These are phyloP conservation scores for Melolontha melolontha DNA, from an alignment of 2,888 invertebrate species.

Conservation along the genomic window DNA sequence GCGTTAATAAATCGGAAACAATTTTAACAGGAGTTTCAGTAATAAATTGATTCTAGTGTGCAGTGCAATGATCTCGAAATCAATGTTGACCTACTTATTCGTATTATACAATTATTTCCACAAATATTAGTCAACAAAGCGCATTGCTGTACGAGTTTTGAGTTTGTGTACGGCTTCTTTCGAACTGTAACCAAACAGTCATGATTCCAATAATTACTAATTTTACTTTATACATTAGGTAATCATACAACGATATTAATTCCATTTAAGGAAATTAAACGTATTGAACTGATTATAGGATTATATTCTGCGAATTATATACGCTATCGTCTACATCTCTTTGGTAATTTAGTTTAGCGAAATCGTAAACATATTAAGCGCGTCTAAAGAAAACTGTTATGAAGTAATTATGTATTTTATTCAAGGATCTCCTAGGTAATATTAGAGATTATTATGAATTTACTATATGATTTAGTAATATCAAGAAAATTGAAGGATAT, in stretches of 20 bases:
- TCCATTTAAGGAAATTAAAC: conserved; percentile 3
- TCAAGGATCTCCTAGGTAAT: no score
- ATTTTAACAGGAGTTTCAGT: background rate
- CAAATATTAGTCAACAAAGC: conserved; percentile 26
- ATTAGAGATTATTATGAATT: no score
- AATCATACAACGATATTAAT: conserved; percentile 2
- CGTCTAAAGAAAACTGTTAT: no score
- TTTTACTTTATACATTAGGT: background rate
- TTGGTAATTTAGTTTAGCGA: no score
- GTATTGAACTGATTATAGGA: background rate
- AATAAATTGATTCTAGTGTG: conserved; percentile 12
- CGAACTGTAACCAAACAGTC: conserved; percentile 2
- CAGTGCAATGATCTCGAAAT: conserved; percentile 38
- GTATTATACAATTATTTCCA: conserved; percentile 31
- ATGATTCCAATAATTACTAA: conserved; percentile 23
- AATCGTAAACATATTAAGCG: no score
- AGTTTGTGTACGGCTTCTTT: background rate
- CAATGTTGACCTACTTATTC: conserved; percentile 39
- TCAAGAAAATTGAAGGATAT: no score
- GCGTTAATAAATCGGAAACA: background rate
- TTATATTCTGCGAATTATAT: conserved; percentile 18
- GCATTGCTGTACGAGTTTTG: conserved; percentile 1
- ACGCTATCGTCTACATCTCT: no score
- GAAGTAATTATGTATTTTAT: no score
- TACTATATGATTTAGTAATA: no score